Base-by-base conservation (phyloP, 2,888 invertebrate genomes). In the Drosophila ezoana region DNA sequence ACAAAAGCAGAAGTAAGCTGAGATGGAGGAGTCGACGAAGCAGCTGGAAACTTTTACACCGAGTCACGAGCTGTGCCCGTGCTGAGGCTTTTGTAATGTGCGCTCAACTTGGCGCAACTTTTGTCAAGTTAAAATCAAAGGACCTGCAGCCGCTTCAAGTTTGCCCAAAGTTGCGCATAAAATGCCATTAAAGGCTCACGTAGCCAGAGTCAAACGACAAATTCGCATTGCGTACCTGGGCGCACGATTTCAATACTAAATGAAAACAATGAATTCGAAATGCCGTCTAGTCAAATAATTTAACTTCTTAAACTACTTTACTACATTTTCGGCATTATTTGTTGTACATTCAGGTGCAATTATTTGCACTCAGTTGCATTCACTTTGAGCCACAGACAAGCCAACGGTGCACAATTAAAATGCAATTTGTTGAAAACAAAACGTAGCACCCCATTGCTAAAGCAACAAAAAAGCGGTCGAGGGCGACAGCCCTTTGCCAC, bases 161-260 rank as follows among this genome's bases (percentile, higher is more conserved):
- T 84, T 44, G 35, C 53, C 49, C 48, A 63, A 79, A 81, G 73
- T 81, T 79, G 59, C 54, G 72, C 67, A 67, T 68, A 77, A 77
- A 87, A 76, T 73, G 62, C 83, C 86, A 85, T 85, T 87, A 85
- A 85, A 85, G 76, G 81, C 76, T 87, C 79, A 87, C 72, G 85
- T 82, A 79, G 76, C 75, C 79, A 76, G 85, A 82, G 81, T 84
- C 87, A 82, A 87, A 80, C 76, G 85, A 80, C 72, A 80, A 87
- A 87, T 85, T 87, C 85, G 82, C 85, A 85, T 69, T 74, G 76
- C 74, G 70, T 62, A 33, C 40, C 47, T 44, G 11, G 54, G 61
- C 61, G 53, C 64, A 58, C 72, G 58, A 61, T 68, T 72, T 54
- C 63, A 63, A 63, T 76, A 20, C 43, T 43, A 16, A 56, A 60